Percentiles rank a stretch among this genome's conserved stretches.
phyloP scores from a whole-genome alignment of 2,113 vertebrate genomes.

The Leptodactylus fuscus region DNA sequence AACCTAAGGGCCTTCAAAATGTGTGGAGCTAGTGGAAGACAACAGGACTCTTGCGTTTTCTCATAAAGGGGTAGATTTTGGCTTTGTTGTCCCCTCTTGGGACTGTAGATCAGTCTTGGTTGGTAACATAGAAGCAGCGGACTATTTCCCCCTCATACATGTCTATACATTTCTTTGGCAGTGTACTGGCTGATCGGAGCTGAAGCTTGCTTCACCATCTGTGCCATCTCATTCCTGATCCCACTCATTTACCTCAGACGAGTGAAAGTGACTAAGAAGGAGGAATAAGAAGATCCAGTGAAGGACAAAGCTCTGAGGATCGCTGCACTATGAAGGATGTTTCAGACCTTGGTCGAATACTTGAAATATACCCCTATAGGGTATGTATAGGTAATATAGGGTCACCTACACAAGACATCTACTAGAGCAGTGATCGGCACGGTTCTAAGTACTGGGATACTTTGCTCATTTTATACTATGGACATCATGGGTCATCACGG shows the following conservation, averaged over 20 bases:
- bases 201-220: constrained; percentile 81
- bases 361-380: not conserved
- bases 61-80: too few relatives aligned
- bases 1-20: too few relatives aligned
- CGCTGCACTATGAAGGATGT: not conserved
- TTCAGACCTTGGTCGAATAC: not conserved
- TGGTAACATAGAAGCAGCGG: too few relatives aligned
- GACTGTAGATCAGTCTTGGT: too few relatives aligned
- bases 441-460: not conserved
- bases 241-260: constrained; percentile 79
- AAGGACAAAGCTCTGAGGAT: not conserved
- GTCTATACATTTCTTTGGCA: constrained; percentile 69
- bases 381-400: not conserved
- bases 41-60: too few relatives aligned
- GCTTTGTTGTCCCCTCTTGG: too few relatives aligned
- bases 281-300: constrained; percentile 43
- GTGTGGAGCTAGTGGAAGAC: too few relatives aligned
- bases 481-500: not conserved
- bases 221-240: constrained; percentile 79
- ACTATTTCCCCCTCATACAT: too few relatives aligned
- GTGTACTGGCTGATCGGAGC: constrained; percentile 94
- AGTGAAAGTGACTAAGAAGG: constrained; percentile 63
- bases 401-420: not conserved
- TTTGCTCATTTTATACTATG: not conserved
- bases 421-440: not conserved